A percentile compares a stretch with the other conserved stretches of the same genome.
phyloP scores from a whole-genome alignment of 2,113 vertebrate genomes.

The Ochotona princeps region DNA sequence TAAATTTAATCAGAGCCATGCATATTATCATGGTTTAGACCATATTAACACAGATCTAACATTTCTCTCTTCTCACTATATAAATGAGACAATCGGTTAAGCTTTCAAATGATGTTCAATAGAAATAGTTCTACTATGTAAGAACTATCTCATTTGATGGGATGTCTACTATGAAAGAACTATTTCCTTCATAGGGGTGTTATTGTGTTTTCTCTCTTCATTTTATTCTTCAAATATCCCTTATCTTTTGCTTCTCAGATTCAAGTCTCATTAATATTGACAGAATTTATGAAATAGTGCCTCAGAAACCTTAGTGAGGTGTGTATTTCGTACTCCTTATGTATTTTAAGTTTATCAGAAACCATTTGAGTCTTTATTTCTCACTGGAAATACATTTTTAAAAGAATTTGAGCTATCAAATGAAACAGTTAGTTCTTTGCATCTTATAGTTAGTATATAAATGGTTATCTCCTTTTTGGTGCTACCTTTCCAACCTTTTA shows the following conservation, averaged over 20 bases:
- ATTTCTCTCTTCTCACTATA: constrained; percentile 9
- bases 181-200: neutral
- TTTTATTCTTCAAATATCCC: constrained; percentile 27
- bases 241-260: constrained; percentile 41
- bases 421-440: constrained; percentile 36
- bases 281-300: constrained; percentile 32
- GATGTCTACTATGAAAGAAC: no score
- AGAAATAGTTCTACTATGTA: constrained; percentile 53
- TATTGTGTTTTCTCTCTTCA: constrained; percentile 28
- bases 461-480: neutral
- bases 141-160: no score
- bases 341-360: neutral
- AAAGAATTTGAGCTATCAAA: neutral
- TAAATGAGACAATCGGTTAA: constrained; percentile 23
- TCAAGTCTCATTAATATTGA: neutral
- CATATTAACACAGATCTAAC: neutral
- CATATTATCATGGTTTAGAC: neutral
- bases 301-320: constrained; percentile 4
- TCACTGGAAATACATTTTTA: neutral
- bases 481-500: neutral
- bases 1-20: neutral
- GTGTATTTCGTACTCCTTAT: neutral
- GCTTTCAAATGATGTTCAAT: constrained; percentile 15
- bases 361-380: neutral
- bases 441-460: constrained; percentile 24